Evolutionary conservation across 2,888 invertebrate genomes (phyloP), one percentile per base, ranked within the genome.

Genomic region (Allygus modestus): DNA sequence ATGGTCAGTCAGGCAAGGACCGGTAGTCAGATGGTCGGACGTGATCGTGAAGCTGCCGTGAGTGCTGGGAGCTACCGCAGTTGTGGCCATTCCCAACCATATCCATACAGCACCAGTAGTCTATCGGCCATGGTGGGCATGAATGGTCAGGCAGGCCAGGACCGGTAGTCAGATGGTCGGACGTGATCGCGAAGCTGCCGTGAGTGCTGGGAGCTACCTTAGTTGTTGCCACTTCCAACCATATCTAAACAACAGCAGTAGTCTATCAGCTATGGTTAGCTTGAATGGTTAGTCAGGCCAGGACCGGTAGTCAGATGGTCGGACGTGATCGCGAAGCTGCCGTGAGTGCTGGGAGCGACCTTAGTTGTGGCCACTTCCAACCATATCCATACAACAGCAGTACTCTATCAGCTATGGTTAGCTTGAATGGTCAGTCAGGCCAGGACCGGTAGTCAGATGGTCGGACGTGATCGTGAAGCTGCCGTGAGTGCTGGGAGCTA

Each of bases 241-340:
- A 65, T 65, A 23, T 58, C 51, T 12, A 58, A 20, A 65, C 65
- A 17, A 28, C 31, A 28, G 65, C 7, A 15, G n/a, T 31, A 28
- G 65, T 65, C 65, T 65, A 65, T 15, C 23, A n/a, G 2, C 15
- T 17, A 65, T 28, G 65, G 65, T 58, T 4, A 12, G 12, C 65
- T 28, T 65, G 65, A 65, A 65, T 65, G 65, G 31, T 31, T 15
- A 65, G 65, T 17, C 26, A 28, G 58, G 20, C 26, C 20, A 58
- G 65, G 65, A 65, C 65, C 65, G 17, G 65, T 65, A 65, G 65
- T 65, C 65, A 65, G 65, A 65, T 65, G 65, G 65, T 54, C 7
- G 46, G 46, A 46, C 54, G 54, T 54, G 54, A 54, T 54, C 20
- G 54, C 17, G 15, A 51, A 58, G 58, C 65, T 9, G 54, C 54